phyloP scores from a whole-genome alignment of 2,113 vertebrate species.

The Coracopsis vasa region DNA sequence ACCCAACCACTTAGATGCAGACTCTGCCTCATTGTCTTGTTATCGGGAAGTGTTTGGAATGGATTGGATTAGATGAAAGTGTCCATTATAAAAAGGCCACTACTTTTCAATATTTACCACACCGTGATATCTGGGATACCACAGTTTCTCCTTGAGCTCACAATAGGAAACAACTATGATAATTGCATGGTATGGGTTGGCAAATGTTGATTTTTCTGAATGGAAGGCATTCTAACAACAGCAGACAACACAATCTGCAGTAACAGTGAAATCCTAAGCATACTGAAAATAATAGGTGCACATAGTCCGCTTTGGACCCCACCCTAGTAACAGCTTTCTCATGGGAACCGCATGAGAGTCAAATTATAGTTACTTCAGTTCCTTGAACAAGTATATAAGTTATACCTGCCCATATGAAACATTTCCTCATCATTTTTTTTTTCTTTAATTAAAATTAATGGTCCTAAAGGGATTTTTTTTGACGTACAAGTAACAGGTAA shows the following conservation, averaged over 20 bases:
- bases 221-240: conserved; percentile 34
- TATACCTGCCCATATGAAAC: background rate
- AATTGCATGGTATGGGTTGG: conserved; percentile 58
- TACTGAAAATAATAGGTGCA: conserved; percentile 1
- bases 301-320: background rate
- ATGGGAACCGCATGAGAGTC: background rate
- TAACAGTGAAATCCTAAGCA: background rate
- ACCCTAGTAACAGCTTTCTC: background rate
- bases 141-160: conserved; percentile 50
- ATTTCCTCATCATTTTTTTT: background rate
- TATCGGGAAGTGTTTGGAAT: conserved; percentile 24
- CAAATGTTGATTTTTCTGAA: conserved; percentile 47
- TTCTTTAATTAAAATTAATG: conserved; percentile 38
- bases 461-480: background rate
- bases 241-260: background rate
- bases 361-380: conserved; percentile 27
- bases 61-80: conserved; percentile 34
- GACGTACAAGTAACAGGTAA: conserved; percentile 1
- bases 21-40: background rate
- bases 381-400: background rate
- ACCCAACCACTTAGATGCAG: background rate
- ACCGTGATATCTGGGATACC: conserved; percentile 59
- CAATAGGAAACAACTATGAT: conserved; percentile 58
- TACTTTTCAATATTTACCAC: conserved; percentile 58
- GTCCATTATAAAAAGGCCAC: conserved; percentile 41